phyloP scores from a whole-genome alignment of 2,797 vertebrate genomes.

The Sebastes cheni region DNA sequence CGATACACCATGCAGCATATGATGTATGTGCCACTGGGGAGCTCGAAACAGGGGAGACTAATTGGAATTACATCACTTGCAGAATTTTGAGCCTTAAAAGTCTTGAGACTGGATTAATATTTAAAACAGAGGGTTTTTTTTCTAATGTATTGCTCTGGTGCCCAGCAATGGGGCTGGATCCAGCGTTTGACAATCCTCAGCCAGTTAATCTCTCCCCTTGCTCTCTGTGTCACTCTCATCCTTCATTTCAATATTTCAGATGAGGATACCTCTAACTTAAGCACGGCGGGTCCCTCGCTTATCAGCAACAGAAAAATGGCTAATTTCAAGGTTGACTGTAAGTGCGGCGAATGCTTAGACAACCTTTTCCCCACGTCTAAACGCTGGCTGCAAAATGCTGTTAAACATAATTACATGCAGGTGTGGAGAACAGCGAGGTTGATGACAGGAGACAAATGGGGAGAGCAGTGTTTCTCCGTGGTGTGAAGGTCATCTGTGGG shows the following conservation, averaged over 20 bases:
- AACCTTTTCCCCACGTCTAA: slow-evolving; percentile 22
- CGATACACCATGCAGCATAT: not conserved
- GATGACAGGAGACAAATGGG: slow-evolving; percentile 16
- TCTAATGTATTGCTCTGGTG: not conserved
- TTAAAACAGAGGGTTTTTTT: not conserved
- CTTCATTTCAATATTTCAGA: slow-evolving; percentile 18
- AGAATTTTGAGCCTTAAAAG: not conserved
- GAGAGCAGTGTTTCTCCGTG: not conserved
- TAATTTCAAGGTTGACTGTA: slow-evolving; percentile 54
- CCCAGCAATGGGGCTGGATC: not conserved
- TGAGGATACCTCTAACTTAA: slow-evolving; percentile 16
- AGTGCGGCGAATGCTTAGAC: slow-evolving; percentile 19
- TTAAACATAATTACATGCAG: slow-evolving; percentile 13
- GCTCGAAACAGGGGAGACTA: not conserved
- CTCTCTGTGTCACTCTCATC: not conserved
- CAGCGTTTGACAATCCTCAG: not conserved
- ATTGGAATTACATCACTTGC: not conserved
- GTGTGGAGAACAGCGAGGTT: not conserved
- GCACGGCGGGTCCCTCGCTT: not conserved
- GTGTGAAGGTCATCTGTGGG: slow-evolving; percentile 1
- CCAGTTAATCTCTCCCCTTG: slow-evolving; percentile 1
- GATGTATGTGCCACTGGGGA: not conserved
- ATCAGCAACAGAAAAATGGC: slow-evolving; percentile 19
- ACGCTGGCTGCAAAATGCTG: not conserved
- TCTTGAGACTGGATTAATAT: not conserved